Evolutionary conservation across 1,140 invertebrate species (phyloP), one percentile per base, ranked within the genome.

Genomic region (Dinothrombium tinctorium): DNA sequence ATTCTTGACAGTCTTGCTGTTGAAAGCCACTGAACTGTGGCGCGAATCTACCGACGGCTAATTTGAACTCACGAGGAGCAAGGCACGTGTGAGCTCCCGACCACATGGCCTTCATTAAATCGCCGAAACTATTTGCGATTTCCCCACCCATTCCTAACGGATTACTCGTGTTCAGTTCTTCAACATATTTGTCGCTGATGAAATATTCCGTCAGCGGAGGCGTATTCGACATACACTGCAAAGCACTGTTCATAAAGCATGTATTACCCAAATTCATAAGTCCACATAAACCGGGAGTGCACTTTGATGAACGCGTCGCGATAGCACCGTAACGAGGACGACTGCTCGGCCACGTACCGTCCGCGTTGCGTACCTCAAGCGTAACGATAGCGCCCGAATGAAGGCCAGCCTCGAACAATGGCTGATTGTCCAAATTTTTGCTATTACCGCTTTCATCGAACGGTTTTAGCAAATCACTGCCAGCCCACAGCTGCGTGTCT

Each of bases 231-330:
- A 66, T 50, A 47, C 66, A 68, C 51, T 65, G 59, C 21, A 66
- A 43, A 23, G 68, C 65, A 45, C 62, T 61, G 51, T 69, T 69
- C 67, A 69, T 72, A 49, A 73, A 72, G 49, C 70, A 72, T 2
- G 69, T 72, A 51, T 72, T 72, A 19, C 69, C 69, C 21, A 72
- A 53, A 51, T 72, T 72, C 39, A 56, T 56, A 11, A 69, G 52
- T 4, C 67, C 67, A 57, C 64, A 68, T n/a, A 67, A 49, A 26
- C 67, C 67, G 14, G 63, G 62, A 19, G 24, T 29, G 20, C 9
- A 17, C 20, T 38, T 43, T 11, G 41, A 42, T 14, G 44, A 48
- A 15, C 47, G 28, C 5, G 46, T 47, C 3, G 35, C 36, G 9
- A 47, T 38, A 15, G 46, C 42, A 4, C 46, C 46, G 24, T 28